Conservation (phyloP, 2,113 vertebrate genomes). For the Chunga burmeisteri region DNA sequence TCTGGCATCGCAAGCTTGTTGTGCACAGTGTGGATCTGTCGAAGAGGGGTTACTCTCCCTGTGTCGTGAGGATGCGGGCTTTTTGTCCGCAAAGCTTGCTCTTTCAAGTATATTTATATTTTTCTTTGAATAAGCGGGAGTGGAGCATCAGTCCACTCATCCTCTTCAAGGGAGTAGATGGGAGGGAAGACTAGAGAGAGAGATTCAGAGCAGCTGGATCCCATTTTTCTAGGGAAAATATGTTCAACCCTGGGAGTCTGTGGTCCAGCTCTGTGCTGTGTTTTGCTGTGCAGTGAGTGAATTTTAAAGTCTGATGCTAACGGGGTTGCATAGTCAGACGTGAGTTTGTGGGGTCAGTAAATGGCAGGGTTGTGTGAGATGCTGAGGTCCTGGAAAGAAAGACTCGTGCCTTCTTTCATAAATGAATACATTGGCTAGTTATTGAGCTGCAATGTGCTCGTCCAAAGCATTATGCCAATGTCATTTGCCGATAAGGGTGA, state of each 20-base stretch:
- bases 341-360: neutral
- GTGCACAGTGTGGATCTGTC: neutral
- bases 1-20: neutral
- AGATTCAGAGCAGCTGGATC: neutral
- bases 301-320: neutral
- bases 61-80: neutral
- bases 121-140: neutral
- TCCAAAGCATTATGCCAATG: neutral
- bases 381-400: neutral
- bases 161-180: neutral
- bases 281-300: neutral
- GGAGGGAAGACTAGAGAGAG: neutral
- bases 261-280: neutral
- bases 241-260: neutral
- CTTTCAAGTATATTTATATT: neutral
- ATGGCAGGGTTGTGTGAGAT: neutral
- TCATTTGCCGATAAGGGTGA: neutral
- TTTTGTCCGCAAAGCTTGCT: neutral
- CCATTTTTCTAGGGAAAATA: neutral
- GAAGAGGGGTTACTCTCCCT: neutral
- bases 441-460: neutral
- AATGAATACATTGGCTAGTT: neutral
- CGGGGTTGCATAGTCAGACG: fast-evolving
- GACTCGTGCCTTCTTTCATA: neutral
- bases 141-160: neutral